A percentile compares a stretch with the other conserved stretches of the same genome.
phyloP scores from a whole-genome alignment of 2,113 vertebrate genomes.

The Cyprinus carpio region DNA sequence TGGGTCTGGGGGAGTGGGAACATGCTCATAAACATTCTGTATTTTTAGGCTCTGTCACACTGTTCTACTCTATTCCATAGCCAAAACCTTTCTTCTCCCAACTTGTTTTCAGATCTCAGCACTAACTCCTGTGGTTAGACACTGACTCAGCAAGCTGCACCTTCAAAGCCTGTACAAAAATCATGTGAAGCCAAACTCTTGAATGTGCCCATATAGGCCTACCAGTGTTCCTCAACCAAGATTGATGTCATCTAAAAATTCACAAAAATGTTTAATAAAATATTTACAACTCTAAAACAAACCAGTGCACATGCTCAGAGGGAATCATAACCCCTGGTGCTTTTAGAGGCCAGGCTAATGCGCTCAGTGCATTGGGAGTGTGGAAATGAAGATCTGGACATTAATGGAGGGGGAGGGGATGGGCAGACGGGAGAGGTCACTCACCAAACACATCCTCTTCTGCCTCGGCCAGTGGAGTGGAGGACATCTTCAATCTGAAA shows the following conservation, averaged over 20 bases:
- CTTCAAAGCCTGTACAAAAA: conserved; percentile 7
- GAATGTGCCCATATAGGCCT: not conserved
- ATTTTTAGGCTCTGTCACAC: not conserved
- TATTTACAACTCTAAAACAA: conserved; percentile 11
- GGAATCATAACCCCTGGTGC: not conserved
- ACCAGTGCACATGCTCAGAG: conserved; percentile 2
- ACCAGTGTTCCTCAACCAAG: not conserved
- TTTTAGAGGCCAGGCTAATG: conserved; percentile 31
- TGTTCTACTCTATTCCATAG: not conserved
- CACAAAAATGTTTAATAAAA: conserved; percentile 7
- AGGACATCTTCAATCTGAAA: conserved; percentile 48
- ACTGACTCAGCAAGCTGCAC: conserved; percentile 27
- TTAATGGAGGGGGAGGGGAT: conserved; percentile 52
- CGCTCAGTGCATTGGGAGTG: conserved; percentile 37
- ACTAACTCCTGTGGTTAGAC: not conserved
- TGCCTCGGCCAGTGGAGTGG: conserved; percentile 39
- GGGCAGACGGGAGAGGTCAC: conserved; percentile 37
- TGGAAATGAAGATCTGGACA: conserved; percentile 42
- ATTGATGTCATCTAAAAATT: not conserved
- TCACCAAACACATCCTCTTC: conserved; percentile 60
- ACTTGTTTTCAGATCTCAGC: conserved; percentile 21
- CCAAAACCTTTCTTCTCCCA: not conserved
- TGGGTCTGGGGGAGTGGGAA: not conserved
- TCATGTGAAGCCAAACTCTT: not conserved
- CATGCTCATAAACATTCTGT: not conserved